These are phyloP conservation scores for Aldabrachelys gigantea DNA, from an alignment of 2,113 vertebrate species.

Conservation along the genomic window DNA sequence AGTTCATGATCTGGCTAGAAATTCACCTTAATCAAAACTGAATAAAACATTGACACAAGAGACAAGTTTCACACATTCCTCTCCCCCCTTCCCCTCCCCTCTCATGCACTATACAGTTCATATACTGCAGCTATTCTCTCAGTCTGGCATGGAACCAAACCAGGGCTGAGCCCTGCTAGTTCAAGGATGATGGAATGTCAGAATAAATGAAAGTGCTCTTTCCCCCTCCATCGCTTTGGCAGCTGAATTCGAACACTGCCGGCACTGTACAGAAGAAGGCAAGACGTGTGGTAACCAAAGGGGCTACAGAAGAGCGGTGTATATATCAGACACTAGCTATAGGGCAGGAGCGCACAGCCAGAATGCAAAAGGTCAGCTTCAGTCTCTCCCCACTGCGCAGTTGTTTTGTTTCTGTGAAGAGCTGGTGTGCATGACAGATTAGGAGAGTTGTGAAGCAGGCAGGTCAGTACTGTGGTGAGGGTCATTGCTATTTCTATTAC, in stretches of 20 bases:
- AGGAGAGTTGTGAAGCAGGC: not conserved
- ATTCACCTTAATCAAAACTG: not conserved
- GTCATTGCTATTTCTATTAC: slow-evolving; percentile 29
- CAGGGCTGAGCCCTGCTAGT: not conserved
- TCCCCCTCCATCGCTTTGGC: not conserved
- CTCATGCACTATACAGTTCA: no score
- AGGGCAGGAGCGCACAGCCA: accelerated
- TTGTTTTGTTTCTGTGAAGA: not conserved
- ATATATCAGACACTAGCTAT: not conserved
- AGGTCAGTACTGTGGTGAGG: not conserved
- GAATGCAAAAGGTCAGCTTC: not conserved
- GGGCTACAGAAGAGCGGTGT: no score
- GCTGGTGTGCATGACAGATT: not conserved
- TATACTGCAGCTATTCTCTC: no score
- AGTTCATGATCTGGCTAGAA: not conserved
- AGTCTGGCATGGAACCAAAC: not conserved
- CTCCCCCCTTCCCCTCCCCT: no score
- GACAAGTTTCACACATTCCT: not conserved
- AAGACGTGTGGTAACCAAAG: not conserved
- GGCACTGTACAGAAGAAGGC: not conserved
- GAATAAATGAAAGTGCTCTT: not conserved
- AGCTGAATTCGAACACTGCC: not conserved
- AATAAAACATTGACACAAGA: not conserved
- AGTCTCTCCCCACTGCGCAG: accelerated
- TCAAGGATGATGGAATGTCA: not conserved